Evolutionary conservation across 2,797 vertebrate species (phyloP).

Genomic region (Alosa sapidissima): DNA sequence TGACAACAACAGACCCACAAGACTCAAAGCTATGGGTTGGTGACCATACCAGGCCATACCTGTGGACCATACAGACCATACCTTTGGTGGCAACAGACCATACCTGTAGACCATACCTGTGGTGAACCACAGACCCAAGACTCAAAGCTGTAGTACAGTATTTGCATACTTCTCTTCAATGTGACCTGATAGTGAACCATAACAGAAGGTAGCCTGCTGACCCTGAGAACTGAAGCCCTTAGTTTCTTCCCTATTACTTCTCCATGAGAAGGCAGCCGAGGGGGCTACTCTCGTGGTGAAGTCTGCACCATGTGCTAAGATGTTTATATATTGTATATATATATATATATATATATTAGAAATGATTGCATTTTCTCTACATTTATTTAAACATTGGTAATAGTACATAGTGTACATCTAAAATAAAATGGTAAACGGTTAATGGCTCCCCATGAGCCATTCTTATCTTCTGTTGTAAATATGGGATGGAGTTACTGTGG

Average conservation of each 20-base stretch:
- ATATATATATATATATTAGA: too few species aligned
- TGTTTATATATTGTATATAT: too few species aligned
- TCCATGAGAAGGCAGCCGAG: not conserved
- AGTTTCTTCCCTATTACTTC: too few species aligned
- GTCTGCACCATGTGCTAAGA: not conserved
- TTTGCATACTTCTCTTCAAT: not conserved
- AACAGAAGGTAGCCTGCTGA: not conserved
- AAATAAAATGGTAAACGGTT: too few species aligned
- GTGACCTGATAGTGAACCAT: not conserved
- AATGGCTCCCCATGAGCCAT: too few species aligned
- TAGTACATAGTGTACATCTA: too few species aligned
- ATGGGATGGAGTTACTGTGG: not conserved
- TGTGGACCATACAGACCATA: too few species aligned
- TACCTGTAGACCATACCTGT: too few species aligned
- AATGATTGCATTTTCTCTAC: not conserved
- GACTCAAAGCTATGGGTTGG: too few species aligned
- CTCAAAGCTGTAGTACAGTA: not conserved
- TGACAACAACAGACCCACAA: not conserved
- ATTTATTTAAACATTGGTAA: not conserved
- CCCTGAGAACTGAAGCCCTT: not conserved
- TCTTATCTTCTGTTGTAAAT: not conserved
- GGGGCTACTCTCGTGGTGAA: not conserved
- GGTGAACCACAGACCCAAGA: too few species aligned
- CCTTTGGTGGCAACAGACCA: too few species aligned
- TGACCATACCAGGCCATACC: too few species aligned